Evolutionary conservation across 2,888 invertebrate genomes (phyloP).

Genomic region (Yponomeuta malinellus): DNA sequence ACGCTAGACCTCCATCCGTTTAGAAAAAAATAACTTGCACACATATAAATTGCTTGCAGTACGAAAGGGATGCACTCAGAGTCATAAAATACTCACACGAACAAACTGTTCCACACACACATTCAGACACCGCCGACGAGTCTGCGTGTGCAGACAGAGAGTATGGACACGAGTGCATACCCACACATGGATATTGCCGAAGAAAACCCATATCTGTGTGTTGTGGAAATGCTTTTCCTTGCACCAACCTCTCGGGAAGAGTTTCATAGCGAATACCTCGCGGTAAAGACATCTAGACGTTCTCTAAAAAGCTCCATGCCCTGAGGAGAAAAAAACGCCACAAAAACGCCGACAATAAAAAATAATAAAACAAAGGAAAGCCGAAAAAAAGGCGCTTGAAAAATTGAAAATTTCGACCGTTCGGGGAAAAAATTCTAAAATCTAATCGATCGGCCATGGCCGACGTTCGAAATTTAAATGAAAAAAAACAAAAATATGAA

Average conservation of each 20-base stretch:
- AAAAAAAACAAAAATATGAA: conserved; percentile 21
- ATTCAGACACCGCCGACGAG: conserved; percentile 33
- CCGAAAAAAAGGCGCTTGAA: conserved; percentile 19
- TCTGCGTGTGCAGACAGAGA: conserved; percentile 31
- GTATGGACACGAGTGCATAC: conserved; percentile 34
- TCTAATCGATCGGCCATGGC: conserved; percentile 53
- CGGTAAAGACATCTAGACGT: conserved; percentile 72
- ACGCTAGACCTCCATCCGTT: conserved; percentile 50
- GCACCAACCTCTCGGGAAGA: conserved; percentile 75
- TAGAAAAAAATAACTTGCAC: conserved; percentile 72
- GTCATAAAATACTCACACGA: conserved; percentile 70
- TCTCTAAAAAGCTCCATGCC: conserved; percentile 37
- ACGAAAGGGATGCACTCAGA: conserved; percentile 76
- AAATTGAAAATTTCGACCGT: conserved; percentile 20
- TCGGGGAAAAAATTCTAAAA: conserved; percentile 16
- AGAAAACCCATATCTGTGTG: conserved; percentile 67
- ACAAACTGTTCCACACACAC: conserved; percentile 32
- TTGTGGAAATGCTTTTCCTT: conserved; percentile 75
- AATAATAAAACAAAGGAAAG: conserved; percentile 16
- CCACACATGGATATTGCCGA: conserved; percentile 47
- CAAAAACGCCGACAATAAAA: conserved; percentile 34
- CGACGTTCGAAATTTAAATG: conserved; percentile 42
- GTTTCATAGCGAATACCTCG: conserved; percentile 76
- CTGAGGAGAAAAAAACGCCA: conserved; percentile 29
- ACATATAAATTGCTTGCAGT: conserved; percentile 73